Evolutionary conservation across 2,113 vertebrate species (phyloP).

Genomic region (Lanius ludovicianus): DNA sequence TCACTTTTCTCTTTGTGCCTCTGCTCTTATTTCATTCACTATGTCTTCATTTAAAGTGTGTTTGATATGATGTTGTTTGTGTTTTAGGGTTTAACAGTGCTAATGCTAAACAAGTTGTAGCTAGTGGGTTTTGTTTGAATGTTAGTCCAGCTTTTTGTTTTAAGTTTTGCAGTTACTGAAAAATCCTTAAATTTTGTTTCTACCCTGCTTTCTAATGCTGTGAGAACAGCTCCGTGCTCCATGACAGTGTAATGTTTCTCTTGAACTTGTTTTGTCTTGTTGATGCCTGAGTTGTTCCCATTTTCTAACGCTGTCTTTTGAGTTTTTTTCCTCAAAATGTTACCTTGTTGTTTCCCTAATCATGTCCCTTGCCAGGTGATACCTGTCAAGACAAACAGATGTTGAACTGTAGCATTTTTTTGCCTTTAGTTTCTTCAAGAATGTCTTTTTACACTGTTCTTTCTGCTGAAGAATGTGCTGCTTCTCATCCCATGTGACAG

Average conservation of each 20-base stretch:
- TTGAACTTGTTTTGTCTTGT: background rate
- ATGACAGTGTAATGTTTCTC: background rate
- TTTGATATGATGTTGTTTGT: rapidly evolving
- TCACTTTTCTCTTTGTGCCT: background rate
- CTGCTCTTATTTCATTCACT: background rate
- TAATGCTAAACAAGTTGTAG: background rate
- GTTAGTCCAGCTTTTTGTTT: background rate
- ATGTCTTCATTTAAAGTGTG: background rate
- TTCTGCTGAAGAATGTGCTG: background rate
- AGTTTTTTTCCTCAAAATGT: background rate
- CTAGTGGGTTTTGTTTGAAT: background rate
- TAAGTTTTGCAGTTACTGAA: background rate
- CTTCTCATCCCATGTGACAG: background rate
- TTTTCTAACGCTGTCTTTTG: background rate
- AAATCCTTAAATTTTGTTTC: background rate
- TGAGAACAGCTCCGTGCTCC: background rate
- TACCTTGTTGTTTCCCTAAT: background rate
- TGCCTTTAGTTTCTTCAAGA: background rate
- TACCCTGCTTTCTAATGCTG: background rate
- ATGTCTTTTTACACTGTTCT: background rate
- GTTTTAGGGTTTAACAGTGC: background rate
- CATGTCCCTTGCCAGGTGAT: background rate
- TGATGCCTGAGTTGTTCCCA: background rate
- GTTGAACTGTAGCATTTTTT: background rate
- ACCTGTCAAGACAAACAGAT: background rate